Conservation (phyloP, 2,113 vertebrate species). For the Galeopterus variegatus region DNA sequence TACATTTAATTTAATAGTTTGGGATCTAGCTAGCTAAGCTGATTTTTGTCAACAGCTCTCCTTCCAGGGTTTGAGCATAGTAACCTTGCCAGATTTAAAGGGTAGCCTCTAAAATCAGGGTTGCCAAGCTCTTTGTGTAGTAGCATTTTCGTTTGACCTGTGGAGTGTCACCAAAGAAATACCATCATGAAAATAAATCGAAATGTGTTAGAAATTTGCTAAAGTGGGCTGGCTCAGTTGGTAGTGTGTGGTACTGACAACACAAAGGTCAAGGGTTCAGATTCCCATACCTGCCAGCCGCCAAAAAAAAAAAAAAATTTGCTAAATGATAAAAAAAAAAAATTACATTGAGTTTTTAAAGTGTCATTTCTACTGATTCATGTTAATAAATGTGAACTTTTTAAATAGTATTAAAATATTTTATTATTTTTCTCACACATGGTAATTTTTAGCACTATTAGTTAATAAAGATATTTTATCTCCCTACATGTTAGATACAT, state of each 20-base stretch:
- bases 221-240: too few relatives aligned
- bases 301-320: neutral
- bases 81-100: neutral
- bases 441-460: slow-evolving; percentile 36
- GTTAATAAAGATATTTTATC: slow-evolving; percentile 64
- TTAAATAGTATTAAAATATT: slow-evolving; percentile 38
- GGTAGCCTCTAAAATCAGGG: neutral
- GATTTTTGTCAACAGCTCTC: slow-evolving; percentile 3
- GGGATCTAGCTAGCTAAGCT: neutral
- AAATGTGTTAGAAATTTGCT: neutral
- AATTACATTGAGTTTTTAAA: slow-evolving; percentile 22
- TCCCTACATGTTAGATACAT: slow-evolving; percentile 19
- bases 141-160: slow-evolving; percentile 14
- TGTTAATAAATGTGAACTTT: slow-evolving; percentile 53
- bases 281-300: too few relatives aligned
- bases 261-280: too few relatives aligned
- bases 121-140: neutral
- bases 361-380: slow-evolving; percentile 41
- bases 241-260: too few relatives aligned
- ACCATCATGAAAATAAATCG: slow-evolving; percentile 25
- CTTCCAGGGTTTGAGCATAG: neutral
- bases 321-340: slow-evolving; percentile 52
- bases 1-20: too few relatives aligned
- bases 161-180: slow-evolving; percentile 32
- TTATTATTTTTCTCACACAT: slow-evolving; percentile 57